Percentiles rank a stretch among this genome's conserved stretches.
Evolutionary conservation across 2,888 invertebrate species (phyloP).

Genomic region (Parnassius orleans): DNA sequence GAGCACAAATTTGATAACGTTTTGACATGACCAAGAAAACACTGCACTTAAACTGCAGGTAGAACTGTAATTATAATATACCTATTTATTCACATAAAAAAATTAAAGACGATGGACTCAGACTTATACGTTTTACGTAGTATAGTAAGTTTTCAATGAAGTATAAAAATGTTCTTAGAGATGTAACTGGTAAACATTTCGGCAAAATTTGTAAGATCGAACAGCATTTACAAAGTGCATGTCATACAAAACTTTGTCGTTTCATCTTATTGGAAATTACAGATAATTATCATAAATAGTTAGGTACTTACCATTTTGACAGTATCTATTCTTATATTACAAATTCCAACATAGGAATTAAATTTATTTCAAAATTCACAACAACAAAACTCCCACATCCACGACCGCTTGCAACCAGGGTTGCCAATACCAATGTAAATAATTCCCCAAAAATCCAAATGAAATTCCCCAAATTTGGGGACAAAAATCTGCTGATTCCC

Average conservation of each 20-base stretch:
- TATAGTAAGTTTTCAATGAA: too few species aligned
- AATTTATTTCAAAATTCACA: constrained; percentile 52
- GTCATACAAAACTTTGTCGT: background rate
- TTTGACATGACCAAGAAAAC: constrained; percentile 13
- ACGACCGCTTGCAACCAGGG: constrained; percentile 61
- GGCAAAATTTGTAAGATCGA: constrained; percentile 12
- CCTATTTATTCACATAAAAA: background rate
- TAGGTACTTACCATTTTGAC: constrained; percentile 56
- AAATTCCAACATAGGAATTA: constrained; percentile 48
- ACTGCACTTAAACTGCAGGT: constrained; percentile 9
- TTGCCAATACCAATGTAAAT: too few species aligned
- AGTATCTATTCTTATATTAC: constrained; percentile 42
- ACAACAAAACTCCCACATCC: constrained; percentile 67
- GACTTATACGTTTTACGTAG: too few species aligned
- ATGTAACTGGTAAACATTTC: background rate
- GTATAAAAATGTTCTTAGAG: too few species aligned
- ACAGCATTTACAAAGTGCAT: too few species aligned
- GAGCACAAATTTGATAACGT: constrained; percentile 3
- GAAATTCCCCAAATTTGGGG: too few species aligned
- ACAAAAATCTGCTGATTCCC: too few species aligned
- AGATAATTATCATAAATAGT: background rate
- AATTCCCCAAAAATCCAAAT: too few species aligned
- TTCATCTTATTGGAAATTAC: background rate
- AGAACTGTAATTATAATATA: background rate
- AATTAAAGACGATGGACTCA: background rate